A percentile compares a stretch with the other conserved stretches of the same genome.
phyloP scores from a whole-genome alignment of 2,888 invertebrate species.

The Dicyrtomina minuta region DNA sequence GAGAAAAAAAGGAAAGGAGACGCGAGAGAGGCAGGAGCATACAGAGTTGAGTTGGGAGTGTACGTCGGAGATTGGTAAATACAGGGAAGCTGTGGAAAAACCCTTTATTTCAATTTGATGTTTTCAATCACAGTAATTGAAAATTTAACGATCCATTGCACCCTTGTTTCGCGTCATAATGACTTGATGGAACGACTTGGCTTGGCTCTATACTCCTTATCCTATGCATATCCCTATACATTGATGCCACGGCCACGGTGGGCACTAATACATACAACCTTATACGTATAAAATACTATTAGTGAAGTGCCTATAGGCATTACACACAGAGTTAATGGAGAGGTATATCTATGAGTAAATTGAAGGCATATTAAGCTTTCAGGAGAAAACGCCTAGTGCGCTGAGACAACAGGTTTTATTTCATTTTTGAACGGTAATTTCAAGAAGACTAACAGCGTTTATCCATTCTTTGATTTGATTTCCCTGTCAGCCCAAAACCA shows the following conservation, averaged over 20 bases:
- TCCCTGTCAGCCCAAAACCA: background rate
- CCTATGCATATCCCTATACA: too few relatives aligned
- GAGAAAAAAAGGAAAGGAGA: background rate
- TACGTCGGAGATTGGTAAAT: conserved; percentile 1
- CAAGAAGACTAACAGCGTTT: conserved; percentile 10
- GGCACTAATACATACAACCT: too few relatives aligned
- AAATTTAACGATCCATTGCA: conserved; percentile 37
- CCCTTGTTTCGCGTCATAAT: conserved; percentile 31
- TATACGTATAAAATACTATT: too few relatives aligned
- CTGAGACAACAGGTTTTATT: conserved; percentile 2
- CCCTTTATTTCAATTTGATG: conserved; percentile 27
- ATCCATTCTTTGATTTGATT: conserved; percentile 20
- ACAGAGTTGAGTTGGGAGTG: conserved; percentile 1
- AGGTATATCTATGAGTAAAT: too few relatives aligned
- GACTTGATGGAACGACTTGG: conserved; percentile 1
- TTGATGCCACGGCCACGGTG: too few relatives aligned
- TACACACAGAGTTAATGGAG: too few relatives aligned
- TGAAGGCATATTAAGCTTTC: too few relatives aligned
- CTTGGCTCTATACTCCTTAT: too few relatives aligned
- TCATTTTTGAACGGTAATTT: conserved; percentile 4
- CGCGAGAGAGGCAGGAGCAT: too few relatives aligned
- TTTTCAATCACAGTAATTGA: conserved; percentile 37
- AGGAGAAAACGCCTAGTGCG: too few relatives aligned
- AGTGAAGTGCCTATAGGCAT: too few relatives aligned
- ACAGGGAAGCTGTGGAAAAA: conserved; percentile 28